Evolutionary conservation across 2,888 invertebrate species (phyloP), one percentile per base, ranked within the genome.

Genomic region (Acleris holmiana): DNA sequence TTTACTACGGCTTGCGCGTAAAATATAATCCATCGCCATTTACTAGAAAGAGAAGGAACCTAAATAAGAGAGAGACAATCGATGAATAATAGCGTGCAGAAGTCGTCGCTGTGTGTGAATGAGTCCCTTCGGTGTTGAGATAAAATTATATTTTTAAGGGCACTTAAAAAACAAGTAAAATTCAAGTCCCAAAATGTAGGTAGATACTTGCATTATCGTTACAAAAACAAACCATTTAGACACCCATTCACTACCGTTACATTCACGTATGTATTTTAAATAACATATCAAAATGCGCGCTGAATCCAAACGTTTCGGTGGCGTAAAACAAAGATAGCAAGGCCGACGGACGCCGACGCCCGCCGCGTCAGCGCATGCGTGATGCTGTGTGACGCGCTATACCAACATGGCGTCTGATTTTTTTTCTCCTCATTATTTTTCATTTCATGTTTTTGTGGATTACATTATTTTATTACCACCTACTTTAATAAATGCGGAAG

Each of bases 371-470:
- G 19, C 57, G 53, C 53, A 57, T 57, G 67, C 67, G 57, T 55
- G 48, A 61, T 21, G 48, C 5, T 40, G 13, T 19, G 23, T 60
- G 48, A 55, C 51, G 59, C 56, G 57, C 55, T 63, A 29, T 58
- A 59, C 50, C 48, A 69, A 62, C 23, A 68, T 68, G 64, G 68
- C 68, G 62, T 55, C 61, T 40, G 5, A 18, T 56, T 23, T 53
- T 56, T 58, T 50, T 57, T 63, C 40, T 53, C 35, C 47, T 35
- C 17, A 25, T 15, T 40, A n/a, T 35, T 51, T 41, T 29, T 13
- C 21, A 17, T 61, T 13, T 46, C 35, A 47, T 47, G 47, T 44
- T 44, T n/a, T 17, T 17, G 17, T n/a, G 44, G 7, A 15, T 44
- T 44, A 35, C 1, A 35, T 13, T 35, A 1, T 4, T 35, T 35